phyloP scores from a whole-genome alignment of 2,888 invertebrate genomes.

The Pammene aurita region DNA sequence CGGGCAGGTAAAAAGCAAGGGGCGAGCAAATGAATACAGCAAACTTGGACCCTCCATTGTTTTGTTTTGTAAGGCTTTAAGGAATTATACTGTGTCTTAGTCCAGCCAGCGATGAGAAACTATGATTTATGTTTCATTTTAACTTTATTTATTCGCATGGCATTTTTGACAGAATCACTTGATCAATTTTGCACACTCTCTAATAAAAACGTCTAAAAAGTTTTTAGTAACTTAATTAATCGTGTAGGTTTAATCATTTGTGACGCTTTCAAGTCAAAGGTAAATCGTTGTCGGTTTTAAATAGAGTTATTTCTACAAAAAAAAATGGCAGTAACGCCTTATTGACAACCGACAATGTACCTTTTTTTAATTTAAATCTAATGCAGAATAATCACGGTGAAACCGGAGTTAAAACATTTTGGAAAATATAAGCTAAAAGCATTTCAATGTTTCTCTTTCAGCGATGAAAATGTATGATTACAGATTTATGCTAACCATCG shows the following conservation, averaged over 20 bases:
- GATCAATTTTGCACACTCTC: too few species aligned
- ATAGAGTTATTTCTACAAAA: too few species aligned
- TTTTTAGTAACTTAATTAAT: too few species aligned
- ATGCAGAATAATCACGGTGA: not conserved
- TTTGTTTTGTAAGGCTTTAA: conserved; percentile 26
- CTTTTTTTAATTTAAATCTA: too few species aligned
- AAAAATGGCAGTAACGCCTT: too few species aligned
- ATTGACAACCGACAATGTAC: too few species aligned
- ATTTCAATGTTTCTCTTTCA: not conserved
- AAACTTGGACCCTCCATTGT: conserved; percentile 30
- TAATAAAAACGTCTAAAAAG: too few species aligned
- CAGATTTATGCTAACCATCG: too few species aligned
- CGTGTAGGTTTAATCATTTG: too few species aligned
- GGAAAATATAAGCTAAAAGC: not conserved
- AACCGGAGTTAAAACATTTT: not conserved
- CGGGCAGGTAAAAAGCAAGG: conserved; percentile 43
- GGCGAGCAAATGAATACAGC: conserved; percentile 35
- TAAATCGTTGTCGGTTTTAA: too few species aligned
- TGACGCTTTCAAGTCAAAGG: too few species aligned
- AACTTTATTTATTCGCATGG: not conserved
- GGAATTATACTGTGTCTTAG: conserved; percentile 14
- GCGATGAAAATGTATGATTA: not conserved
- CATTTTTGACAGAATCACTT: too few species aligned
- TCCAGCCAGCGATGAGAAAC: not conserved
- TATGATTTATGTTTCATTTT: not conserved